phyloP scores from a whole-genome alignment of 2,888 invertebrate species.

The Teleiodes luculella region DNA sequence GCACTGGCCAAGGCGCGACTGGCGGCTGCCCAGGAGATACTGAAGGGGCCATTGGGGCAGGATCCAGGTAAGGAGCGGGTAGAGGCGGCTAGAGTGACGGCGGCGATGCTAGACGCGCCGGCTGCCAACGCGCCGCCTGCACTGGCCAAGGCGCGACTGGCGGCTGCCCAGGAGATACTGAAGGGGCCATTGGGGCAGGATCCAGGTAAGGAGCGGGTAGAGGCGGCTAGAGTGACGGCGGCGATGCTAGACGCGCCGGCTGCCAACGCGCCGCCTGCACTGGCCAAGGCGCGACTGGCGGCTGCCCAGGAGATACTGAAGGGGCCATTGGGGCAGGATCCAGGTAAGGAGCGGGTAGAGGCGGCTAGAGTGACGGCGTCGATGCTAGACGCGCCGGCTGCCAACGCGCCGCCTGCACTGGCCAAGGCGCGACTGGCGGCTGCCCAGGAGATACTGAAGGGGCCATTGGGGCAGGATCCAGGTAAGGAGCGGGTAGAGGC shows the following conservation, averaged over 20 bases:
- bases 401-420: no score
- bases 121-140: no score
- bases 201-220: conserved; percentile 76
- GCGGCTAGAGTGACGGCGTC: conserved; percentile 86
- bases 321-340: conserved; percentile 77
- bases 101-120: conserved; percentile 86
- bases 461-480: conserved; percentile 62
- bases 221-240: conserved; percentile 86
- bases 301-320: conserved; percentile 84
- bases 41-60: conserved; percentile 60
- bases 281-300: conserved; percentile 88
- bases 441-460: conserved; percentile 83
- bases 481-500: conserved; percentile 82
- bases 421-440: conserved; percentile 90
- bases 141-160: conserved; percentile 88
- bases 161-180: conserved; percentile 87
- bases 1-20: conserved; percentile 89
- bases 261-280: conserved; percentile 79
- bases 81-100: conserved; percentile 87
- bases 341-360: conserved; percentile 80
- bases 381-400: conserved; percentile 89
- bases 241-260: conserved; percentile 88
- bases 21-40: conserved; percentile 87
- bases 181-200: conserved; percentile 62
- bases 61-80: conserved; percentile 72